Evolutionary conservation across 2,113 vertebrate genomes (phyloP).

Genomic region (Eulemur macaco): DNA sequence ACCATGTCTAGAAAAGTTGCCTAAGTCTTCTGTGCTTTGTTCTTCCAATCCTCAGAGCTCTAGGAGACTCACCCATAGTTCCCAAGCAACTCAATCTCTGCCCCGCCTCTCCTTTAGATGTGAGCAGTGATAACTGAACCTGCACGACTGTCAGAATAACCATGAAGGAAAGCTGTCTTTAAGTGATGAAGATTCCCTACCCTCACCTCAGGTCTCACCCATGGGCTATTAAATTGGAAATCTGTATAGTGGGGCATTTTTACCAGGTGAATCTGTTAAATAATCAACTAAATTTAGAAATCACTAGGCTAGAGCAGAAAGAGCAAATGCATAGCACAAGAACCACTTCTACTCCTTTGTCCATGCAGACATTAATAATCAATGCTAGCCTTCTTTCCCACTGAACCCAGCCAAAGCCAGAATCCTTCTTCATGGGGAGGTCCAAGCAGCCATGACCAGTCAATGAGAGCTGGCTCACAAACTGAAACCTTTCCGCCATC

Average conservation of each 20-base stretch:
- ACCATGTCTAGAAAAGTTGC: not conserved
- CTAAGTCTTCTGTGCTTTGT: not conserved
- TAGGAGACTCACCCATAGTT: not conserved
- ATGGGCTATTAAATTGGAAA: not conserved
- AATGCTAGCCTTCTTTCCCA: not conserved
- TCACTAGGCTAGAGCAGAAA: not conserved
- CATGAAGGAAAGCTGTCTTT: not conserved
- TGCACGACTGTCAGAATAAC: not conserved
- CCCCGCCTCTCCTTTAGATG: not conserved
- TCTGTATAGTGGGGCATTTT: not conserved
- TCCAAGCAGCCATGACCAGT: not conserved
- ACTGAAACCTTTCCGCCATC: not conserved
- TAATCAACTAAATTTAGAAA: not conserved
- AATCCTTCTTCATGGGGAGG: not conserved
- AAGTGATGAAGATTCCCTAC: not conserved
- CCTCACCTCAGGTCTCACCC: not conserved
- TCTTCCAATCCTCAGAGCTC: not conserved
- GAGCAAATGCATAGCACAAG: not conserved
- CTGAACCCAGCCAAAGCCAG: not conserved
- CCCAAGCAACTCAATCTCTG: not conserved
- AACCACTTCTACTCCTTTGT: not conserved
- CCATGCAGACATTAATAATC: slow-evolving; percentile 5
- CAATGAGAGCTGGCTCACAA: not conserved
- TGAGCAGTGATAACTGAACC: not conserved
- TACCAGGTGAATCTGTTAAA: not conserved